Evolutionary conservation across 1,140 invertebrate genomes (phyloP).

Genomic region (Harlomillsia oculata): DNA sequence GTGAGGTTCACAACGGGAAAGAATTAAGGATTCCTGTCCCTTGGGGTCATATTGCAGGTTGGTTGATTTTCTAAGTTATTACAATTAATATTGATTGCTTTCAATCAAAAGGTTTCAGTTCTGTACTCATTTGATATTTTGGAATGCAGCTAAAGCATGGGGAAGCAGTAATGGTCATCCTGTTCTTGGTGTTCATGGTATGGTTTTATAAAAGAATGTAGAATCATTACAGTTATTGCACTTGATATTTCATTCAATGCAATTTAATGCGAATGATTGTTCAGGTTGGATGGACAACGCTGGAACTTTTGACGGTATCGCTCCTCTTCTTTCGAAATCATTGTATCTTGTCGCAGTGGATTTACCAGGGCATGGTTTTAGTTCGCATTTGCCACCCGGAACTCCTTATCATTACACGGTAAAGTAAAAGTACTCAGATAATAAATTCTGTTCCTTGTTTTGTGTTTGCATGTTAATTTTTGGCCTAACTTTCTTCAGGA

Average conservation of each 20-base stretch:
- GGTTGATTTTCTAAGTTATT: neutral
- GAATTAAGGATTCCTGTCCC: constrained; percentile 21
- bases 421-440: neutral
- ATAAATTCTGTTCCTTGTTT: neutral
- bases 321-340: constrained; percentile 47
- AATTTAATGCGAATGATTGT: too few relatives aligned
- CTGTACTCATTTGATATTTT: neutral
- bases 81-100: neutral
- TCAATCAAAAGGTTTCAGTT: neutral
- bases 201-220: neutral
- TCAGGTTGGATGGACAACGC: constrained; percentile 47
- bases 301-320: constrained; percentile 54
- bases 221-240: too few relatives aligned
- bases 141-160: constrained; percentile 11
- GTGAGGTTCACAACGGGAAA: too few relatives aligned
- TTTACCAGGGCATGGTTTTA: constrained; percentile 59
- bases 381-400: constrained; percentile 51
- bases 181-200: constrained; percentile 34
- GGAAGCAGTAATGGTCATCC: constrained; percentile 29
- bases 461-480: neutral
- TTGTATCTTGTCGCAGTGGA: constrained; percentile 57
- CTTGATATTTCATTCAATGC: too few relatives aligned
- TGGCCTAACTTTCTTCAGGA: constrained; percentile 6
- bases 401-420: constrained; percentile 48
- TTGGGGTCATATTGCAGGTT: constrained; percentile 28